A percentile compares a stretch with the other conserved stretches of the same genome.
Conservation (phyloP, 2,113 vertebrate species). For the Coptodon rendalli region DNA sequence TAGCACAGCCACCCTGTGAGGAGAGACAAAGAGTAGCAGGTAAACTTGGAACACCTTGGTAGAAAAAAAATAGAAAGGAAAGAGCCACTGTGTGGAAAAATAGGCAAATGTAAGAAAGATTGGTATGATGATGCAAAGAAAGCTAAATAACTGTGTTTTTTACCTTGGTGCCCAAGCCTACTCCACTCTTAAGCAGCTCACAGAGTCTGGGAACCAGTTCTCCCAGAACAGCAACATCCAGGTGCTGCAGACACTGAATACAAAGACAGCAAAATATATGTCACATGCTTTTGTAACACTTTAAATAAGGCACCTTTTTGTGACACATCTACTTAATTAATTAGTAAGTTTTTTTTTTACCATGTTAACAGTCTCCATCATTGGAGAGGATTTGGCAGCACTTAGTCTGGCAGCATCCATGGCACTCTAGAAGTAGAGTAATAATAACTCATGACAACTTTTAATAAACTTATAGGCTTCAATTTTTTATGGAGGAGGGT, state of each 20-base stretch:
- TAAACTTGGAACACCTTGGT: not conserved
- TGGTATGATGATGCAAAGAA: not conserved
- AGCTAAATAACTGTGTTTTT: not conserved
- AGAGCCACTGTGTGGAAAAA: not conserved
- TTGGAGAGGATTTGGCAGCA: slow-evolving; percentile 94
- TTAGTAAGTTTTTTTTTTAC: slow-evolving; percentile 60
- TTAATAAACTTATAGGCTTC: not conserved
- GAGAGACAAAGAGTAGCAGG: not conserved
- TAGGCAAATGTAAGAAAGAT: not conserved
- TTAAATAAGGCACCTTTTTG: not conserved
- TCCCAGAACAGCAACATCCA: slow-evolving; percentile 86
- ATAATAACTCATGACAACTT: not conserved
- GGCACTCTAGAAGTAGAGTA: slow-evolving; percentile 72
- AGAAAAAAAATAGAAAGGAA: not conserved
- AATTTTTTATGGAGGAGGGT: accelerated
- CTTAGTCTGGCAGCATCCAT: slow-evolving; percentile 95
- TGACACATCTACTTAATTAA: not conserved
- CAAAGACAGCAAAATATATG: not conserved
- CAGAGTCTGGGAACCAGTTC: slow-evolving; percentile 90
- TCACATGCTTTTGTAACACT: not conserved
- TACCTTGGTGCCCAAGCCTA: slow-evolving; percentile 97
- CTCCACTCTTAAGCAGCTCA: slow-evolving; percentile 91
- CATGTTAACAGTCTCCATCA: slow-evolving; percentile 99
- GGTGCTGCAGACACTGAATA: slow-evolving; percentile 89
- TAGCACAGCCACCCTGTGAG: slow-evolving; percentile 90